Base-by-base conservation (phyloP, 2,888 invertebrate species). In the Spodoptera exigua region DNA sequence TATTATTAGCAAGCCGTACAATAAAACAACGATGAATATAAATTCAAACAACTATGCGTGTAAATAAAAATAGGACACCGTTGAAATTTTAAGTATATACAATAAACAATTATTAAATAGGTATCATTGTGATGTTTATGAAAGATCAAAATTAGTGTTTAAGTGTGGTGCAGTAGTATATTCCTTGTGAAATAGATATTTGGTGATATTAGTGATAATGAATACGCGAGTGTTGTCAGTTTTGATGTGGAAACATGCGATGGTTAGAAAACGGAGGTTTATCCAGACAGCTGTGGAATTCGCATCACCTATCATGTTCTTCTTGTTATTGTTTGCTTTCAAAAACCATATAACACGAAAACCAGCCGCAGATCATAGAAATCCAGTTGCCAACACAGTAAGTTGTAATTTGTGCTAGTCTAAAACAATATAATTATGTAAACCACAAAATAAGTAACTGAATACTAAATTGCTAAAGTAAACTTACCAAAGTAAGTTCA, bases 221-320 rank as follows among this genome's bases (percentile, higher is more conserved):
- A 21, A 9, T 7, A 1, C 21, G 12, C 17, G 74, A 9, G 68
- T 74, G 2, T 59, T 87, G 18, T 52, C 49, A 14, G 80, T 86
- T 21, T 67, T 88, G 45, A 74, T 88, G 79, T 85, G 85, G 82
- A 88, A 87, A 62, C 87, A 87, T 69, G 55, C 70, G 1, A 69
- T 81, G 43, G 85, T 85, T 16, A 76, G 87, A 12, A 57, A 67
- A 13, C n/a, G 68, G 21, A 67, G 54, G n/a, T 51, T 61, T 27
- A 27, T 68, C 12, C 46, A 54, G 7, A 68, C 68, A 9, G 2
- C 37, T 12, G 39, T 61, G 21, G 68, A 68, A 16, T 21, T 47
- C 3, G 11, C 40, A 2, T 17, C 54, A 4, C 57, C 67, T 3
- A n/a, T 68, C 9, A 3, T 58, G 27, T 67, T 67, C 32, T 67